These are phyloP conservation scores for Rhinoraja longicauda DNA, from an alignment of 2,797 vertebrate species.

Conservation along the genomic window DNA sequence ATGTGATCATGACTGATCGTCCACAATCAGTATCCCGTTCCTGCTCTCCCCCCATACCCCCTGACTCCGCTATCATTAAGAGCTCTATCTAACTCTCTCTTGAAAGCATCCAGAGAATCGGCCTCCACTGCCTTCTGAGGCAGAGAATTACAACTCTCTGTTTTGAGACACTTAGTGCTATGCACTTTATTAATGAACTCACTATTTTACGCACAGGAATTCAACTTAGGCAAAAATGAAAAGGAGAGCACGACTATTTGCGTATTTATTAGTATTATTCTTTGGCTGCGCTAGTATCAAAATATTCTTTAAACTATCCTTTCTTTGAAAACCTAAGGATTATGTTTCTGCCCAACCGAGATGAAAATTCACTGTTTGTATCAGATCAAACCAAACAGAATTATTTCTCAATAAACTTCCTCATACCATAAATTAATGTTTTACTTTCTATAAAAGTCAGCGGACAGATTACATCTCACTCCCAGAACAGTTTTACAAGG, in stretches of 20 bases:
- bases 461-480: background rate
- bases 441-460: background rate
- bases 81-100: too few species aligned
- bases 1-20: too few species aligned
- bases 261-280: background rate
- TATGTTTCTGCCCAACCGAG: background rate
- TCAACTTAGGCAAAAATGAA: background rate
- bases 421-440: background rate
- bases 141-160: too few species aligned
- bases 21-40: too few species aligned
- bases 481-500: background rate
- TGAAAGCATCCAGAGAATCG: too few species aligned
- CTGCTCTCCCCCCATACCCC: too few species aligned
- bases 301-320: background rate
- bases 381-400: background rate
- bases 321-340: background rate
- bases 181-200: background rate
- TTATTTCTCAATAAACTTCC: background rate
- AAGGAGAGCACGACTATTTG: background rate
- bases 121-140: too few species aligned
- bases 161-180: background rate
- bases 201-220: background rate
- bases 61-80: too few species aligned
- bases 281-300: background rate
- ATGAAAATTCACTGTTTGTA: background rate